phyloP scores from a whole-genome alignment of 2,113 vertebrate genomes.

The Podocnemis expansa region DNA sequence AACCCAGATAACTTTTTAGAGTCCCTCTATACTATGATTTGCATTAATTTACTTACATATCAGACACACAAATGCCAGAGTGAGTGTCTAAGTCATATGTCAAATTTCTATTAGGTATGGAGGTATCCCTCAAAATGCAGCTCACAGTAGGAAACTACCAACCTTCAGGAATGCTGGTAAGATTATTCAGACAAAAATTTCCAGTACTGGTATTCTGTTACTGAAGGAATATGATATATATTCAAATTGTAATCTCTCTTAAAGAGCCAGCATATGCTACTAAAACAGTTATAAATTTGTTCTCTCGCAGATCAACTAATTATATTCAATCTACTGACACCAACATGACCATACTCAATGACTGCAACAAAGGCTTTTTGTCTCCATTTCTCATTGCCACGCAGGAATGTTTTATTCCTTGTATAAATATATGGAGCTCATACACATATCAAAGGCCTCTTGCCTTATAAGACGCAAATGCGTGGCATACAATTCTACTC shows the following conservation, averaged over 20 bases:
- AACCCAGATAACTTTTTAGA: background rate
- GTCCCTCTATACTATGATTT: background rate
- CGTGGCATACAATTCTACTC: background rate
- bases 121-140: background rate
- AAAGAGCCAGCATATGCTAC: constrained; percentile 3
- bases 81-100: fast-evolving
- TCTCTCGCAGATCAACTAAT: constrained; percentile 6
- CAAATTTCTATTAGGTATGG: background rate
- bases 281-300: constrained; percentile 9
- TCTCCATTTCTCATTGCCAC: background rate
- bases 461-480: background rate
- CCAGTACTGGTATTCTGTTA: background rate
- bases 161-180: background rate
- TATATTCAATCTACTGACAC: background rate
- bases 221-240: constrained; percentile 11
- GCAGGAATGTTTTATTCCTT: background rate
- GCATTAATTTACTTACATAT: background rate
- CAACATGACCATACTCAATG: fast-evolving
- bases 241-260: constrained; percentile 31
- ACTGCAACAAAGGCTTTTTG: background rate
- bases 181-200: constrained; percentile 20
- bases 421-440: background rate
- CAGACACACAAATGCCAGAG: background rate
- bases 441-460: background rate
- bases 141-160: constrained; percentile 1